Percentiles rank a stretch among this genome's conserved stretches.
Conservation (phyloP, 2,888 invertebrate species). For the Spialia ferax region DNA sequence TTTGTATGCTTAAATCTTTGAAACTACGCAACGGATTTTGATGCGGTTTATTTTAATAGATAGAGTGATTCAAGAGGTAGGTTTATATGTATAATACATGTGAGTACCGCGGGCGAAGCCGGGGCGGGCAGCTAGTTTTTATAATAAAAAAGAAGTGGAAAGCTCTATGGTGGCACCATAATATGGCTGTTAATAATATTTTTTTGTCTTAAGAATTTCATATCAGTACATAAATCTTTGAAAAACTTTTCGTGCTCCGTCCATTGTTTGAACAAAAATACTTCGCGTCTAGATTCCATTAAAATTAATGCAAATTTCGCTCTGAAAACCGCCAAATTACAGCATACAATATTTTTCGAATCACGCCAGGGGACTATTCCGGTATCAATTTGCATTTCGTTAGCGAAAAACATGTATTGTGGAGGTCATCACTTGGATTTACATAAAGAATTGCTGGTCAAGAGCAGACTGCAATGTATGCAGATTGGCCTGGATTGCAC, state of each 20-base stretch:
- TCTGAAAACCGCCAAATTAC: constrained; percentile 28
- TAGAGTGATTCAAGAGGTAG: no score
- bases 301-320: constrained; percentile 24
- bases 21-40: no score
- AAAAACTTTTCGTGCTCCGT: neutral
- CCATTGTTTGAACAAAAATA: neutral
- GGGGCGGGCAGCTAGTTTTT: no score
- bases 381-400: constrained; percentile 39
- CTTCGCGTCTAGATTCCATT: constrained; percentile 9
- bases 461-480: constrained; percentile 32
- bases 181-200: no score
- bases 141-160: no score
- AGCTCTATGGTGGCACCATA: no score
- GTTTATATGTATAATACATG: no score
- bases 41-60: no score
- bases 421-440: constrained; percentile 36
- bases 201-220: no score
- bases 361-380: constrained; percentile 28
- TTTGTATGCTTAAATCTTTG: no score
- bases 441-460: constrained; percentile 35
- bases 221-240: neutral
- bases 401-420: constrained; percentile 29
- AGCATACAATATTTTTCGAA: constrained; percentile 33
- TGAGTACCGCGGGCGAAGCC: no score
- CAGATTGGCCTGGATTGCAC: constrained; percentile 32